Evolutionary conservation across 2,113 vertebrate genomes (phyloP).

Genomic region (Tamias sibiricus): DNA sequence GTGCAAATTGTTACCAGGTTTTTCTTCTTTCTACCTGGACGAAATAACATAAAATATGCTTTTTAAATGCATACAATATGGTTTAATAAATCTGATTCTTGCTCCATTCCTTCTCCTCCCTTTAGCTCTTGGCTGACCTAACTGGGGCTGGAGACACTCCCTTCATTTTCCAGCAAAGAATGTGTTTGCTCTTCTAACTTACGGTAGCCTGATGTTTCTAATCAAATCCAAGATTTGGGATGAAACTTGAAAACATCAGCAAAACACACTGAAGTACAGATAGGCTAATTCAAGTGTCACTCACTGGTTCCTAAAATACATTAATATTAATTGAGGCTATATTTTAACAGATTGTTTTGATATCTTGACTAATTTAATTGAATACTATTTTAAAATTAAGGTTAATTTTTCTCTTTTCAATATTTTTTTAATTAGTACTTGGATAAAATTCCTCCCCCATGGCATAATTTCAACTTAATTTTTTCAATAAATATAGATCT

Average conservation of each 20-base stretch:
- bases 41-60: slow-evolving; percentile 73
- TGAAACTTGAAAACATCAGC: slow-evolving; percentile 42
- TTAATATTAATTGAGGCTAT: neutral
- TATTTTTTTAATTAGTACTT: slow-evolving; percentile 11
- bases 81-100: slow-evolving; percentile 72
- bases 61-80: slow-evolving; percentile 70
- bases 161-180: slow-evolving; percentile 69
- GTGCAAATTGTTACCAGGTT: slow-evolving; percentile 81
- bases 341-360: neutral
- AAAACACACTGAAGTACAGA: neutral
- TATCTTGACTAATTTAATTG: slow-evolving; percentile 21
- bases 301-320: slow-evolving; percentile 25
- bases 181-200: slow-evolving; percentile 19
- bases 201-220: slow-evolving; percentile 80
- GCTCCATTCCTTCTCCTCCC: slow-evolving; percentile 57
- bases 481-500: slow-evolving; percentile 13
- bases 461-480: slow-evolving; percentile 13
- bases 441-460: neutral
- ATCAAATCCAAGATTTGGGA: slow-evolving; percentile 65
- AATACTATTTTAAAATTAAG: neutral
- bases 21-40: slow-evolving; percentile 82
- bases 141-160: slow-evolving; percentile 45
- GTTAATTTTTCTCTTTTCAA: neutral
- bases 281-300: slow-evolving; percentile 28
- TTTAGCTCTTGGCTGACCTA: slow-evolving; percentile 81